Percentiles rank a stretch among this genome's conserved stretches.
These are phyloP conservation scores for Tadarida brasiliensis DNA, from an alignment of 2,797 vertebrate genomes.

Conservation along the genomic window DNA sequence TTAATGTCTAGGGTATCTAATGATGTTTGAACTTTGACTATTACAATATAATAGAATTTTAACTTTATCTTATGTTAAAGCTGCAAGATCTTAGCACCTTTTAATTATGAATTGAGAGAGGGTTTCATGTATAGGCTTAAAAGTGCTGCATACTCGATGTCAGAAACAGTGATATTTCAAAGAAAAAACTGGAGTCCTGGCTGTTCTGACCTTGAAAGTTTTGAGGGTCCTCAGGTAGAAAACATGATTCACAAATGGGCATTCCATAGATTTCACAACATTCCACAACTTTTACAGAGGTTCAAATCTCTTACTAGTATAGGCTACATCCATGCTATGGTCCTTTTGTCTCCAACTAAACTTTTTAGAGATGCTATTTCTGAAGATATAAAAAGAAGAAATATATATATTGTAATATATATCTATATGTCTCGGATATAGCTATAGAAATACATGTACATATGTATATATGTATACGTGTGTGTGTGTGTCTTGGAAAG, in stretches of 20 bases:
- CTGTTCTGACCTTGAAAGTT: conserved; percentile 13
- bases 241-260: background rate
- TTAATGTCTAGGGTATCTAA: conserved; percentile 77
- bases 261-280: background rate
- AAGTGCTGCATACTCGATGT: conserved; percentile 41
- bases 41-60: conserved; percentile 79
- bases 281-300: background rate
- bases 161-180: conserved; percentile 52
- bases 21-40: conserved; percentile 74
- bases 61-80: conserved; percentile 75
- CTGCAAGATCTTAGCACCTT: background rate
- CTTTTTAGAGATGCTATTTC: background rate
- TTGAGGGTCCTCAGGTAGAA: background rate
- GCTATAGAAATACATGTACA: background rate
- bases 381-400: background rate
- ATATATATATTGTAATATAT: background rate
- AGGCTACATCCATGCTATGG: background rate
- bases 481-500: background rate
- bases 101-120: conserved; percentile 53
- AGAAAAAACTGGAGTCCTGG: background rate
- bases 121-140: conserved; percentile 56
- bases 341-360: background rate
- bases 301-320: background rate
- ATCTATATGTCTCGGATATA: no score
- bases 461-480: fast-evolving